phyloP scores from a whole-genome alignment of 1,140 invertebrate genomes.

The Polypedilum pembai region DNA sequence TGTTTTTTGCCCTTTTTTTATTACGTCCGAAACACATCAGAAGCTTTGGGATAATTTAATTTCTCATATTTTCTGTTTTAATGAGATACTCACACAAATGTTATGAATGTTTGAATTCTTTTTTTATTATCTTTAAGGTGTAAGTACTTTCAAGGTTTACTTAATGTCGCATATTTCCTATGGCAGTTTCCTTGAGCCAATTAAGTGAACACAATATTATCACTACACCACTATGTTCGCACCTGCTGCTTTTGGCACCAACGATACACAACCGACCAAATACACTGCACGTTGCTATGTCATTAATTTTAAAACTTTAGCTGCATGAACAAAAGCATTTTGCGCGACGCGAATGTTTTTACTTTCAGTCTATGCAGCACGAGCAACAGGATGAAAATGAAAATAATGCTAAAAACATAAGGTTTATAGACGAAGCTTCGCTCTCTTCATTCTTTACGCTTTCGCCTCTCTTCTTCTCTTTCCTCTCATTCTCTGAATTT shows the following conservation, averaged over 20 bases:
- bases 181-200: neutral
- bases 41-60: too few species aligned
- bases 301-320: neutral
- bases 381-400: conserved; percentile 16
- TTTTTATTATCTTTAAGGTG: too few species aligned
- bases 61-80: too few species aligned
- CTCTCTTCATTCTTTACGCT: neutral
- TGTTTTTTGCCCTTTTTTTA: too few species aligned
- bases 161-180: too few species aligned
- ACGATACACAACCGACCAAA: neutral
- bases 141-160: too few species aligned
- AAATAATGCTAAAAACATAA: conserved; percentile 12
- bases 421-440: neutral
- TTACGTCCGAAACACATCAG: too few species aligned
- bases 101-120: too few species aligned
- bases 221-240: neutral
- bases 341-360: neutral
- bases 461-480: neutral
- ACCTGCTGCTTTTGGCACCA: neutral
- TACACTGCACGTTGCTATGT: neutral
- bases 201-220: neutral
- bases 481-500: neutral
- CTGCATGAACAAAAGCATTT: neutral
- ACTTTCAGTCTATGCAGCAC: neutral
- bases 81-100: too few species aligned